Base-by-base conservation (phyloP, 2,888 invertebrate species). In the Luperina testacea region DNA sequence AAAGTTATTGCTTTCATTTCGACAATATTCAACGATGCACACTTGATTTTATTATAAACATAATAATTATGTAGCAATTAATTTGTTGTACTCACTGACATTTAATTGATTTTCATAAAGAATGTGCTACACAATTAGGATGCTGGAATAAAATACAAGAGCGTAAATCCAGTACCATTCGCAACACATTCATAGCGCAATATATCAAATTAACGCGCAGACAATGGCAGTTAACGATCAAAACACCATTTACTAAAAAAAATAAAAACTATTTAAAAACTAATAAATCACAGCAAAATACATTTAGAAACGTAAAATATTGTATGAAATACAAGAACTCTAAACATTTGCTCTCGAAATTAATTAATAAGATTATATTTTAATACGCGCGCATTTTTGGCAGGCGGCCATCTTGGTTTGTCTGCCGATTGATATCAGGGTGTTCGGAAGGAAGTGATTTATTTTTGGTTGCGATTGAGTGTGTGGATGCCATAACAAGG, bases 381-480 rank as follows among this genome's bases (percentile, higher is more conserved):
- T 67, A 78, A 86, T 85, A 81, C 81, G 80, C 70, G 83, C 45
- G 82, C 80, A 76, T 84, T 86, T 81, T 89, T 89, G 88, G 88
- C 89, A 80, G 11, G 11, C 61, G 11, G 86, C 88, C 88, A 89
- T 88, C 38, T 89, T 89, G 67, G 64, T 53, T 61, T 68, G 74
- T 85, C 48, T 71, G 53, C 38, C 64, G 64, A 83, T 88, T 84
- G 85, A 85, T 85, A 88, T 72, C 63, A 59, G n/a, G n/a, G 53
- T 48, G 75, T 78, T 88, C 81, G 87, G 87, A 85, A 87, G 85
- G 87, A 88, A 88, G 79, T 83, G 78, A 65, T 82, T 72, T 86
- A 78, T 83, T 84, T 84, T 78, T 71, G 51, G 70, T 6, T 51
- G 53, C 64, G 38, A 59, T 77, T 64, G 70, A 67, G 72, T 85